Evolutionary conservation across 2,113 vertebrate species (phyloP).

Genomic region (Ceratotherium simum): DNA sequence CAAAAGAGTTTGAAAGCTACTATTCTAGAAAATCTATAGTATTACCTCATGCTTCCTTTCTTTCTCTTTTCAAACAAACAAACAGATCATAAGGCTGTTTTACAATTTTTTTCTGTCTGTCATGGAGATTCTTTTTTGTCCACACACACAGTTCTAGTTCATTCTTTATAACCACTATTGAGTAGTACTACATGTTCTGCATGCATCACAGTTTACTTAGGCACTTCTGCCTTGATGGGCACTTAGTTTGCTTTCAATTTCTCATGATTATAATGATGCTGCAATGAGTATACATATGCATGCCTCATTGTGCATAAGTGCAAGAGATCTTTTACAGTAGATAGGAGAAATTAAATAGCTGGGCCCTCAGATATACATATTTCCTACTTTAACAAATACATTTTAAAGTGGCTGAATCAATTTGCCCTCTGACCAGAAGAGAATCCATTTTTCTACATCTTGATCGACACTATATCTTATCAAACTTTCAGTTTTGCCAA

Average conservation of each 20-base stretch:
- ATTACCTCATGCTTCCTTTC: background rate
- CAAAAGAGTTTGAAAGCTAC: background rate
- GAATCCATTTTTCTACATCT: background rate
- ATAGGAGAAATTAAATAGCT: background rate
- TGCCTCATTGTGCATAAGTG: background rate
- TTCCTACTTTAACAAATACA: slow-evolving; percentile 22
- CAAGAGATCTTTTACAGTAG: background rate
- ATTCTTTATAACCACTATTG: background rate
- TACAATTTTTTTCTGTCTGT: background rate
- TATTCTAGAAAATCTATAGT: background rate
- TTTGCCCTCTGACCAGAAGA: background rate
- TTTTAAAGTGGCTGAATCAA: background rate
- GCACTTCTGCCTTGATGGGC: background rate
- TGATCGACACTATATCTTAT: background rate
- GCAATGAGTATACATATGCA: background rate
- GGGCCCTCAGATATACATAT: background rate
- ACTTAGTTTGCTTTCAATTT: background rate
- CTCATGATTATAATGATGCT: background rate
- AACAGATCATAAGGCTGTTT: background rate
- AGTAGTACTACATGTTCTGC: background rate
- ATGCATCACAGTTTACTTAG: background rate
- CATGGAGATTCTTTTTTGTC: background rate
- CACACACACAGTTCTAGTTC: background rate
- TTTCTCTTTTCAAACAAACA: background rate
- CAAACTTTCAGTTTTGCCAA: background rate